Conservation (phyloP, 2,888 invertebrate species). For the Lysandra coridon region DNA sequence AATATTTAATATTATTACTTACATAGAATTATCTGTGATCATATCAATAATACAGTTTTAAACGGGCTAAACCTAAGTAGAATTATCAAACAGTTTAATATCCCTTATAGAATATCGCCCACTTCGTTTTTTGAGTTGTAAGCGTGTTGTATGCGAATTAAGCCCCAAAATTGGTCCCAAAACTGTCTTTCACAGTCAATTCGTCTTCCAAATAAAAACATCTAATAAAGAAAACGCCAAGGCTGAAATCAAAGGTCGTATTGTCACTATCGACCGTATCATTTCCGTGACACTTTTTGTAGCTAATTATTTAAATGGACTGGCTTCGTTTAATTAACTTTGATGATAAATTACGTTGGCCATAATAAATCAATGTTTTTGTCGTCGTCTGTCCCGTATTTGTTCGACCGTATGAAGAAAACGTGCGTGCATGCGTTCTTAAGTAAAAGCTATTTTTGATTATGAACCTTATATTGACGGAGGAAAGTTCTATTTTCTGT, state of each 20-base stretch:
- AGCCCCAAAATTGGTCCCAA: no score
- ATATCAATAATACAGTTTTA: no score
- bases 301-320: conserved; percentile 73
- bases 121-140: no score
- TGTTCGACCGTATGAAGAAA: not conserved
- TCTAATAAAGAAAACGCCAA: not conserved
- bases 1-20: no score
- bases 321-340: conserved; percentile 70
- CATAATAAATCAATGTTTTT: conserved; percentile 32
- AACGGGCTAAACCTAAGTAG: no score
- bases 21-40: no score
- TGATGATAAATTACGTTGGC: conserved; percentile 61
- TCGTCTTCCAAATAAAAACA: not conserved
- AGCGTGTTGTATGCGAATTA: no score
- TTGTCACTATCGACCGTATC: conserved; percentile 72
- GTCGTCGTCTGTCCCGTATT: conserved; percentile 11
- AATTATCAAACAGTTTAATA: no score
- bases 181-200: no score
- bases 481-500: not conserved
- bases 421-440: conserved; percentile 2
- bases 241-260: conserved; percentile 50
- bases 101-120: no score
- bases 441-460: not conserved
- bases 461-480: not conserved
- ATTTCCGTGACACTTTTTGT: conserved; percentile 68